Base-by-base conservation (phyloP, 1,140 invertebrate genomes). In the Acromyrmex charruanus region DNA sequence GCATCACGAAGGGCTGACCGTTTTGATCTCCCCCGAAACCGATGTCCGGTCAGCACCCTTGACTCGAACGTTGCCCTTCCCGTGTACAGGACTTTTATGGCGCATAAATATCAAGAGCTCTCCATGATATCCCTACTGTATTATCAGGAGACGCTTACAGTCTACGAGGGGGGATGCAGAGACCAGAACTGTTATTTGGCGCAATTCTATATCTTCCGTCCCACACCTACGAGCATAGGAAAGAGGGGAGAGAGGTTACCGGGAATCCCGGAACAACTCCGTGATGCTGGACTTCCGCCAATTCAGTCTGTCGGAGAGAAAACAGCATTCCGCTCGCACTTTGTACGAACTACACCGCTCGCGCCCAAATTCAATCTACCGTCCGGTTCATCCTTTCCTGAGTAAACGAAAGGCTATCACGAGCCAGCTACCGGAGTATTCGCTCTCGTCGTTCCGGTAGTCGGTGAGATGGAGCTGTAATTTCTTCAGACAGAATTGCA, bases 31-130 rank as follows among this genome's bases (percentile, higher is more conserved):
- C 87, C 91, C 91, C 90, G 90, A 91, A 93, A 93, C 89, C 92
- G 92, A 94, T 94, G 94, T 94, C 93, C 93, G 93, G 93, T 93
- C 93, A 91, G 91, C 93, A 93, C 93, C 93, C 93, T 94, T 93
- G 91, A 92, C 92, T 93, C 89, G 87, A 89, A 68, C 90, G 71
- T 90, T 91, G 92, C 89, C 89, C 92, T 93, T 81, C 91, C 90
- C 88, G 91, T 92, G 91, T 90, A 93, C 91, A 91, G 90, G 92
- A 94, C 94, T 94, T 95, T 95, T 95, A 95, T 95, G 92, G 93
- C 91, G 92, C 94, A 95, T 95, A 95, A 95, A 95, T 95, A 95
- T 95, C 94, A 93, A 94, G 93, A 93, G 92, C 94, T 94, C 94
- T 94, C 92, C 92, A 91, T 92, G 94, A 94, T 94, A 94, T 91